phyloP scores from a whole-genome alignment of 2,113 vertebrate species.

The Actenoides hombroni region DNA sequence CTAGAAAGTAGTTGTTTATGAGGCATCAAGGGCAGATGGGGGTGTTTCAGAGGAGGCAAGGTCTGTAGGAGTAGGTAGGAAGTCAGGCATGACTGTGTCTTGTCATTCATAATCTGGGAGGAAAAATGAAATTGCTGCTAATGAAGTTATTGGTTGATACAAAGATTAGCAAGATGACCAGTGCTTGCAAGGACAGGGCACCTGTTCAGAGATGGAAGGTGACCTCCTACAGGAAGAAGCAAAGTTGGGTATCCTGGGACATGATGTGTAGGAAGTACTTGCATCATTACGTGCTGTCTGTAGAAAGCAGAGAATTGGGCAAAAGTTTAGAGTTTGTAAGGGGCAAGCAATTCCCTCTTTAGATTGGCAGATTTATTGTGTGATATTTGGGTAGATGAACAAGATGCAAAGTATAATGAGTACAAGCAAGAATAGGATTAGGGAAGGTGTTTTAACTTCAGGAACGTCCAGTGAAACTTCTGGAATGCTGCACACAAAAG shows the following conservation, averaged over 20 bases:
- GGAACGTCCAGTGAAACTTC: neutral
- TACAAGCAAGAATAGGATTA: neutral
- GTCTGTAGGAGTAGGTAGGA: neutral
- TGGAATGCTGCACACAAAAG: neutral
- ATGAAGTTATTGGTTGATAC: neutral
- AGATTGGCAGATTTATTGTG: neutral
- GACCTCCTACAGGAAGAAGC: neutral
- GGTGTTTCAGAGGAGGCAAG: neutral
- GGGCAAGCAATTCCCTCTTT: neutral
- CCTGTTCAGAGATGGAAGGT: neutral
- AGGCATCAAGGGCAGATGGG: slow-evolving; percentile 12
- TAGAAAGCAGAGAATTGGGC: neutral
- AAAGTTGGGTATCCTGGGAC: neutral
- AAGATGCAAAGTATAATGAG: neutral
- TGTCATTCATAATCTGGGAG: neutral
- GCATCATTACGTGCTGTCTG: neutral
- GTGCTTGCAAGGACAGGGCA: neutral
- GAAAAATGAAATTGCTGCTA: neutral
- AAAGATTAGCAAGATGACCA: neutral
- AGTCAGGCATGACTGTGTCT: neutral
- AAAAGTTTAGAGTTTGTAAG: neutral
- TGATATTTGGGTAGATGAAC: neutral
- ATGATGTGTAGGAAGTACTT: neutral
- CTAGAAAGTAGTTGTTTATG: slow-evolving; percentile 9
- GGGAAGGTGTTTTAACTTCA: neutral